phyloP scores from a whole-genome alignment of 2,113 vertebrate genomes.

The Leucosticte australis region DNA sequence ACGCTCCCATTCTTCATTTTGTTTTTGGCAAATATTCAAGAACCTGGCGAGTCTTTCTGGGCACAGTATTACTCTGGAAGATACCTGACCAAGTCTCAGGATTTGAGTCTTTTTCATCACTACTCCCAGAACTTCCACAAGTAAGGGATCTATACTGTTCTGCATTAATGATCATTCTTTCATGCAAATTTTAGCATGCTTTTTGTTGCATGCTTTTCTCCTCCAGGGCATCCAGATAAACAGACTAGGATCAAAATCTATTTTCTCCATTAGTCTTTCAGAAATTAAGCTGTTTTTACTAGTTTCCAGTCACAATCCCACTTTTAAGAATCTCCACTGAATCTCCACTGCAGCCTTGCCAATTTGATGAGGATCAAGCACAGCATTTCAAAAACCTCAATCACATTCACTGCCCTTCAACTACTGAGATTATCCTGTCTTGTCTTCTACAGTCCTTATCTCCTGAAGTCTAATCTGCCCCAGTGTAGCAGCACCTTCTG shows the following conservation, averaged over 20 bases:
- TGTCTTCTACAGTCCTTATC: not conserved
- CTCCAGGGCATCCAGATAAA: not conserved
- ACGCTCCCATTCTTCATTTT: not conserved
- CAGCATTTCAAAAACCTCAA: not conserved
- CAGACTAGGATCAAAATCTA: not conserved
- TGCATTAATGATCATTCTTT: not conserved
- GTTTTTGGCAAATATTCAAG: not conserved
- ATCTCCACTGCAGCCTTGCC: not conserved
- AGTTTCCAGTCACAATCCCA: not conserved
- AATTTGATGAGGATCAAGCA: not conserved
- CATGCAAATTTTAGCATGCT: not conserved
- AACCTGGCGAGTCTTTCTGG: not conserved
- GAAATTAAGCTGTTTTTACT: not conserved
- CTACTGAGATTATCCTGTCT: not conserved
- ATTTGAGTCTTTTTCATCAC: not conserved
- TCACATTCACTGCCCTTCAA: not conserved
- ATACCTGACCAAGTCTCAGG: not conserved
- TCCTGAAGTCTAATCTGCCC: not conserved
- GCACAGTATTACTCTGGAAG: not conserved
- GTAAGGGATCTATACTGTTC: not conserved
- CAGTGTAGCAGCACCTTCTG: not conserved
- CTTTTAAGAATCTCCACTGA: not conserved
- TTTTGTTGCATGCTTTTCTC: not conserved
- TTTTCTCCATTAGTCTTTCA: not conserved
- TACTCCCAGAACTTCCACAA: not conserved